Conservation (phyloP, 2,888 invertebrate genomes). For the Panorpa germanica region DNA sequence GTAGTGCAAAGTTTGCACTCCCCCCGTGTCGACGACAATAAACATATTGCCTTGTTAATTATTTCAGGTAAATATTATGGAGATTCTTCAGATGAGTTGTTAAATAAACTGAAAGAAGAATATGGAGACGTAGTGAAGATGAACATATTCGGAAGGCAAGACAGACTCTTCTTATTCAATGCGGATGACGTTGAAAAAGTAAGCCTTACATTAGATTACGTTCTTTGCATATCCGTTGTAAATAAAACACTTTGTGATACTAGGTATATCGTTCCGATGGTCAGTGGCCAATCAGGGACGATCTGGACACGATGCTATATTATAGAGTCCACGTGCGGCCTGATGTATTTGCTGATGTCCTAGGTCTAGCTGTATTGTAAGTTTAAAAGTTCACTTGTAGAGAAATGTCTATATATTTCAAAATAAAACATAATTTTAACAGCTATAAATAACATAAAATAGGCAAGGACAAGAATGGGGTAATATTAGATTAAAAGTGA, state of each 20-base stretch:
- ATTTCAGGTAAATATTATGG: too few species aligned
- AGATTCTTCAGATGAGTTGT: too few species aligned
- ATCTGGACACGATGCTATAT: constrained; percentile 23
- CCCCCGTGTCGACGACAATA: too few species aligned
- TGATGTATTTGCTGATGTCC: constrained; percentile 21
- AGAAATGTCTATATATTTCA: background rate
- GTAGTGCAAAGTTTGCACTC: too few species aligned
- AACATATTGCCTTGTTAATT: too few species aligned
- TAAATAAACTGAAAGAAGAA: too few species aligned
- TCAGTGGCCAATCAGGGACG: constrained; percentile 17
- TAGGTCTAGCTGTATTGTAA: constrained; percentile 26
- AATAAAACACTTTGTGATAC: background rate
- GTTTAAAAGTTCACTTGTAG: constrained; percentile 12
- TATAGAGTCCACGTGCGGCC: constrained; percentile 23
- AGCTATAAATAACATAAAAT: background rate
- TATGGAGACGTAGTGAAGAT: constrained; percentile 20
- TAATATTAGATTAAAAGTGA: too few species aligned
- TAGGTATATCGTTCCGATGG: constrained; percentile 14
- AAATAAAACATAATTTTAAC: background rate
- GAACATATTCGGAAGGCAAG: constrained; percentile 13
- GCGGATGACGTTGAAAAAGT: too few species aligned
- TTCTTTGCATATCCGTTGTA: too few species aligned
- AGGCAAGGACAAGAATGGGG: too few species aligned
- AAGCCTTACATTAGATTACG: too few species aligned
- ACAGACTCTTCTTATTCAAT: constrained; percentile 20